These are phyloP conservation scores for Imbricaverruca yamaguchii DNA, from an alignment of 2,888 invertebrate genomes.

Conservation along the genomic window DNA sequence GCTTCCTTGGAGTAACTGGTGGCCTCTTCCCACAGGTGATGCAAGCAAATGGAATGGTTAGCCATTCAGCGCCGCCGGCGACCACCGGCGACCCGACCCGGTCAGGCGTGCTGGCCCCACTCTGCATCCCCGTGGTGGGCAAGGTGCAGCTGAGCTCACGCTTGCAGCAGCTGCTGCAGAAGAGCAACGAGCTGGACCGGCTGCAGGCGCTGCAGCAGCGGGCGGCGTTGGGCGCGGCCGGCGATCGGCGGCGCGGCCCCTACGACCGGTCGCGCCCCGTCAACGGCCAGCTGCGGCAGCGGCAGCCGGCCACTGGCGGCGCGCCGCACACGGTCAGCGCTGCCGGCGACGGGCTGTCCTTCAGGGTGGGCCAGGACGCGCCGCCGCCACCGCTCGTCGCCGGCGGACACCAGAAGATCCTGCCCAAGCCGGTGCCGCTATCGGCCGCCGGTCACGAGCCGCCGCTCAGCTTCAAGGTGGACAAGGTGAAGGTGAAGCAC, in stretches of 20 bases:
- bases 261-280: background rate
- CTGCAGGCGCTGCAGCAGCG: constrained; percentile 12
- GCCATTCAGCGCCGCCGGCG: background rate
- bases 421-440: background rate
- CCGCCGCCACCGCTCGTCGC: background rate
- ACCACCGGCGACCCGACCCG: background rate
- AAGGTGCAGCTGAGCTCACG: constrained; percentile 11
- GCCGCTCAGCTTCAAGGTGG: background rate
- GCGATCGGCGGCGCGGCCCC: background rate
- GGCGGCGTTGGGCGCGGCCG: background rate
- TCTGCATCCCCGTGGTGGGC: constrained; percentile 12
- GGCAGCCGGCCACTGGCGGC: background rate
- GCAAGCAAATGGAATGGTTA: constrained; percentile 19
- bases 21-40: background rate
- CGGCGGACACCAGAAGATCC: background rate
- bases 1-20: too few species aligned
- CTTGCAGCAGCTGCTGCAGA: constrained; percentile 11
- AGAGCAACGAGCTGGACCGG: constrained; percentile 9
- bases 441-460: background rate
- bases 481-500: background rate
- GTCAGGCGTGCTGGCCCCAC: background rate
- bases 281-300: background rate
- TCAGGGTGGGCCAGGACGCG: background rate
- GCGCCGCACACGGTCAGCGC: background rate
- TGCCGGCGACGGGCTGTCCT: background rate